Evolutionary conservation across 2,888 invertebrate genomes (phyloP).

Genomic region (Dasypolia templi): DNA sequence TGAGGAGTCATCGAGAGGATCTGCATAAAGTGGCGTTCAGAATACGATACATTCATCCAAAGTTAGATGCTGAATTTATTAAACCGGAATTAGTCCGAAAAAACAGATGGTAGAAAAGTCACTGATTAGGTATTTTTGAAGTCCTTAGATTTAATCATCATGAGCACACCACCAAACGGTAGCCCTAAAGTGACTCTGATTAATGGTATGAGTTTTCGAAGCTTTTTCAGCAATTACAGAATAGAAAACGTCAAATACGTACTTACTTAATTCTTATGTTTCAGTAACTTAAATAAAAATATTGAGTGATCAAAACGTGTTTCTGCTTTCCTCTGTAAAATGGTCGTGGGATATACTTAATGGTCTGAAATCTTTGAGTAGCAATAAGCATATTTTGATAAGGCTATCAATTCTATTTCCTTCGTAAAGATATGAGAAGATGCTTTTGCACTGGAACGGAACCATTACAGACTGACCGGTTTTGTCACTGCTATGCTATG

Average conservation of each 20-base stretch:
- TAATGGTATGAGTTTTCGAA: not conserved
- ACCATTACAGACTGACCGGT: too few species aligned
- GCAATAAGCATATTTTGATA: too few species aligned
- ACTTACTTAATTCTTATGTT: not conserved
- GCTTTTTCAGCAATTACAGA: not conserved
- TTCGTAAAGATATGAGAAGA: too few species aligned
- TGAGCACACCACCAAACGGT: not conserved
- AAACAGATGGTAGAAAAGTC: too few species aligned
- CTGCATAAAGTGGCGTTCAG: conserved; percentile 27
- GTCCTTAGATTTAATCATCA: too few species aligned
- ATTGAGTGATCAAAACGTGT: not conserved
- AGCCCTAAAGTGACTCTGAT: too few species aligned
- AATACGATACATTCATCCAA: conserved; percentile 1
- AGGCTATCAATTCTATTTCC: too few species aligned
- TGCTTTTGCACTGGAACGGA: too few species aligned
- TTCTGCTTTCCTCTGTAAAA: not conserved
- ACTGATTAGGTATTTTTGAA: too few species aligned
- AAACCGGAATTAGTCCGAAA: too few species aligned
- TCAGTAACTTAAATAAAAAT: conserved; percentile 5
- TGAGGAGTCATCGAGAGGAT: conserved; percentile 29
- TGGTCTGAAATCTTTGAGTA: not conserved
- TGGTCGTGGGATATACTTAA: not conserved
- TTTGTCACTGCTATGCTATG: not conserved
- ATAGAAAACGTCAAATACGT: conserved; percentile 6
- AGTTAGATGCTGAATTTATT: not conserved